Evolutionary conservation across 2,797 vertebrate species (phyloP).

Genomic region (Scolopax rusticola): DNA sequence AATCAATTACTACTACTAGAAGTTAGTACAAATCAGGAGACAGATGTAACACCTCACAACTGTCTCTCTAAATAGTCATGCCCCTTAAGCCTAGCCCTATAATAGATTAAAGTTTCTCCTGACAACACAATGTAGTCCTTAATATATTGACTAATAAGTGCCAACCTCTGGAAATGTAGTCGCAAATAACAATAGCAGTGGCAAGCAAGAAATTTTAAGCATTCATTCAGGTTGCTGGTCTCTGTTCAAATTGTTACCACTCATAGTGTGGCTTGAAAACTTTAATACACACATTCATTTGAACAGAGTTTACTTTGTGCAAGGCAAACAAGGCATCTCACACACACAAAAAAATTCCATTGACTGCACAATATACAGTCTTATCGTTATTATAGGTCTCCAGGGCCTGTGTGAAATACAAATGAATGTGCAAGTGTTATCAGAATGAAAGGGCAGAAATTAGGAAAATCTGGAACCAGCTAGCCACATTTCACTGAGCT

Average conservation of each 20-base stretch:
- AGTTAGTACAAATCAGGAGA: not conserved
- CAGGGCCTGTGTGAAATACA: not conserved
- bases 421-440: slow-evolving; percentile 39
- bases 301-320: slow-evolving; percentile 33
- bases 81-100: not conserved
- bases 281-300: not conserved
- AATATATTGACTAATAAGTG: slow-evolving; percentile 24
- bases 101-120: not conserved
- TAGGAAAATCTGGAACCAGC: slow-evolving; percentile 38
- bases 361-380: not conserved
- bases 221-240: slow-evolving; percentile 8
- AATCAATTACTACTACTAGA: slow-evolving; percentile 2
- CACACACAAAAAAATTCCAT: not conserved
- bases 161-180: not conserved
- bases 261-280: not conserved
- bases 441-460: slow-evolving; percentile 34
- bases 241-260: not conserved
- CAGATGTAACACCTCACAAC: not conserved
- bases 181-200: not conserved
- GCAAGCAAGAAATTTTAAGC: slow-evolving; percentile 33
- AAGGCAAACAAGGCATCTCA: slow-evolving; percentile 31
- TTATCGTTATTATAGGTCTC: slow-evolving; percentile 21
- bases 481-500: slow-evolving; percentile 13
- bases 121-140: not conserved
- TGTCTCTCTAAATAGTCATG: not conserved